phyloP scores from a whole-genome alignment of 1,140 invertebrate species.

The Leptinotarsa lineolata region DNA sequence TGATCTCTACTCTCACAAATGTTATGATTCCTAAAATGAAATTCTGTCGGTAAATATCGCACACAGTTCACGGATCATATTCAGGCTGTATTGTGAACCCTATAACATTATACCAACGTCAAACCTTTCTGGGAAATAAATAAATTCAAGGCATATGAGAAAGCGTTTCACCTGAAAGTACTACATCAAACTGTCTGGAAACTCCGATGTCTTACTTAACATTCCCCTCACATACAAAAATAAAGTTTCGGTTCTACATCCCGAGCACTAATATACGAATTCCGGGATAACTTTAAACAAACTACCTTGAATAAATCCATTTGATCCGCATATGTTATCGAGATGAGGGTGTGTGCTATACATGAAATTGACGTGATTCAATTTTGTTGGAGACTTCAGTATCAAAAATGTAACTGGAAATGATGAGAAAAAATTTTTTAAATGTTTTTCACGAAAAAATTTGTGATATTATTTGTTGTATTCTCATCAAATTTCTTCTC shows the following conservation, averaged over 20 bases:
- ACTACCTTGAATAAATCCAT: slow-evolving; percentile 20
- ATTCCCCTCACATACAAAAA: slow-evolving; percentile 36
- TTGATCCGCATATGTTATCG: slow-evolving; percentile 15
- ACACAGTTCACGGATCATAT: background rate
- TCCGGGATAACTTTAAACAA: slow-evolving; percentile 14
- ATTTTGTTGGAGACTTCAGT: background rate
- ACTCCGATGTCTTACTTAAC: slow-evolving; percentile 41
- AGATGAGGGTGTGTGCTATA: background rate
- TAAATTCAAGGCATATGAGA: slow-evolving; percentile 35
- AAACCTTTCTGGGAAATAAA: slow-evolving; percentile 36
- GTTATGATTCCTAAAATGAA: background rate
- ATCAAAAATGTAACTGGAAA: background rate
- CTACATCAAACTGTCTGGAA: slow-evolving; percentile 43
- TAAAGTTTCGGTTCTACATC: slow-evolving; percentile 40
- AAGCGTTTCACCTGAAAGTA: slow-evolving; percentile 37
- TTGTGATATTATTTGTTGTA: no score
- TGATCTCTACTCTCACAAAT: no score
- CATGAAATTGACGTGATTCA: background rate
- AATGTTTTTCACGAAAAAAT: no score
- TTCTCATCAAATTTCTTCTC: no score
- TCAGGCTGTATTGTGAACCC: background rate
- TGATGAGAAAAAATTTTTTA: no score
- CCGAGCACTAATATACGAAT: slow-evolving; percentile 23
- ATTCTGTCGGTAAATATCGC: background rate
- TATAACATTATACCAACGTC: slow-evolving; percentile 36